phyloP scores from a whole-genome alignment of 1,140 invertebrate species.

The Lethrus apterus region DNA sequence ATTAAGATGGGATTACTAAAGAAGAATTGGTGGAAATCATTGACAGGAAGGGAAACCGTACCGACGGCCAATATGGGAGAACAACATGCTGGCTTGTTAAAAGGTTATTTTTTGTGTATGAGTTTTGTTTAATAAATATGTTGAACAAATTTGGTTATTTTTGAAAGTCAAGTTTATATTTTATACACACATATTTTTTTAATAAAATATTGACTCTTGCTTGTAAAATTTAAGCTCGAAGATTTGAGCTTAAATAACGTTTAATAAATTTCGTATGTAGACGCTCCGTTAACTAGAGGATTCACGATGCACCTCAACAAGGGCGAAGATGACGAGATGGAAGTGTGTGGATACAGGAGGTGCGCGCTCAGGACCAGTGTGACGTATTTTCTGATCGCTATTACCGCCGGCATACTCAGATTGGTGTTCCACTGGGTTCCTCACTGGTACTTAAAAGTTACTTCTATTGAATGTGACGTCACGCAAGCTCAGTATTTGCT shows the following conservation, averaged over 20 bases:
- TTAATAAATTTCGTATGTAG: not conserved
- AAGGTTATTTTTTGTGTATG: constrained; percentile 15
- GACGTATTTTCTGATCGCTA: constrained; percentile 56
- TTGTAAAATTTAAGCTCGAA: too few species aligned
- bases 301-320: constrained; percentile 49
- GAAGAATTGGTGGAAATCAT: not conserved
- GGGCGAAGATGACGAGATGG: constrained; percentile 64
- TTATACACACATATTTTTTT: too few species aligned
- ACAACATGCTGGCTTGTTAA: constrained; percentile 21
- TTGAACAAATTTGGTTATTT: not conserved
- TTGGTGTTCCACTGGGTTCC: constrained; percentile 85
- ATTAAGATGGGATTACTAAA: not conserved
- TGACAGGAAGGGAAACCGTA: not conserved
- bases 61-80: constrained; percentile 2
- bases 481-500: constrained; percentile 67
- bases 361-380: constrained; percentile 46
- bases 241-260: not conserved
- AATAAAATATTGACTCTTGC: too few species aligned
- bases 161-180: too few species aligned
- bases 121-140: not conserved
- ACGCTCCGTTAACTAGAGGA: not conserved
- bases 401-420: constrained; percentile 66
- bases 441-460: constrained; percentile 66
- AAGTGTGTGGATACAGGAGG: constrained; percentile 57
- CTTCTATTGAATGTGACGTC: constrained; percentile 62